These are phyloP conservation scores for Caiman crocodilus DNA, from an alignment of 2,797 vertebrate species.

Conservation along the genomic window DNA sequence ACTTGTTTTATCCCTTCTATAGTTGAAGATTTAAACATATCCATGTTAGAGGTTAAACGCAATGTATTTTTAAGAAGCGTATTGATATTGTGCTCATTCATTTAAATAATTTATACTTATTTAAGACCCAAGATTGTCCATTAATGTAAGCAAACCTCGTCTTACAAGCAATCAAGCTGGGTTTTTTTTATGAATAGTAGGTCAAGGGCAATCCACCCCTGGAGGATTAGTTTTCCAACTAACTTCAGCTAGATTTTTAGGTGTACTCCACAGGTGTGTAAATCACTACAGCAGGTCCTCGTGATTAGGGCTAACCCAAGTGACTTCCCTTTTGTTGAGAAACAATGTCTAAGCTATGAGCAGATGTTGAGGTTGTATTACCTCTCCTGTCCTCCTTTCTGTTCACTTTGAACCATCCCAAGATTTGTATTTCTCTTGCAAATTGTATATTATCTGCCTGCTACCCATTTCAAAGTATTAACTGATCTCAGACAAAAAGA, in stretches of 20 bases:
- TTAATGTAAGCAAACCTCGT: neutral
- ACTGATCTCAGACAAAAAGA: neutral
- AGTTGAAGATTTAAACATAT: neutral
- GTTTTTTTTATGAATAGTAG: neutral
- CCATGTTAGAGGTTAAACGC: neutral
- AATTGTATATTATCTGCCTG: neutral
- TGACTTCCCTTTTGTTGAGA: neutral
- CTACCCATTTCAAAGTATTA: neutral
- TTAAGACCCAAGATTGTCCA: neutral
- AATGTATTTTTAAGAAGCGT: neutral
- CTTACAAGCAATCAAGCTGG: neutral
- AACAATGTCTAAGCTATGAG: neutral
- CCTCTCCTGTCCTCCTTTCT: neutral
- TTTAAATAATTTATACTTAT: neutral
- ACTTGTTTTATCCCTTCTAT: neutral
- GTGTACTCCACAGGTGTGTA: neutral
- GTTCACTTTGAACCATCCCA: slow-evolving; percentile 6
- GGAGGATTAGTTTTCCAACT: neutral
- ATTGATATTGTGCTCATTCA: neutral
- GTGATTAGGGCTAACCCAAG: neutral
- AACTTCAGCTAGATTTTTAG: neutral
- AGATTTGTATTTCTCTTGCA: neutral
- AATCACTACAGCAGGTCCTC: neutral
- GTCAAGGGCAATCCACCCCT: neutral
- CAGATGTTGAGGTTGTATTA: neutral